phyloP scores from a whole-genome alignment of 2,888 invertebrate species.

The Andrena chrysosceles region DNA sequence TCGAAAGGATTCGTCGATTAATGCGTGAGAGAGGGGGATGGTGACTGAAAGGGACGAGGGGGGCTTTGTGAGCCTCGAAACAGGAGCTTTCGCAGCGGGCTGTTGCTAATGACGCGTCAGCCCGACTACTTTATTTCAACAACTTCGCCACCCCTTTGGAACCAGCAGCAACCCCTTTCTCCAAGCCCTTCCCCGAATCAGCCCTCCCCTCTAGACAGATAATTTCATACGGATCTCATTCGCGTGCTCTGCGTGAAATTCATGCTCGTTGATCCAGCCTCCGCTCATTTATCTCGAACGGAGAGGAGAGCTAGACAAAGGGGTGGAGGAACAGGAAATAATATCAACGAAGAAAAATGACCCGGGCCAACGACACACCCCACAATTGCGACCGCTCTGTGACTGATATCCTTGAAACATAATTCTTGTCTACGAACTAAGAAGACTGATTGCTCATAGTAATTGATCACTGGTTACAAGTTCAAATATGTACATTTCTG shows the following conservation, averaged over 20 bases:
- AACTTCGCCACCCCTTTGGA: constrained; percentile 40
- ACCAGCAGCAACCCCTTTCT: constrained; percentile 48
- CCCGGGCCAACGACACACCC: constrained; percentile 51
- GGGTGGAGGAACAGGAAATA: constrained; percentile 38
- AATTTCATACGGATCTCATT: constrained; percentile 67
- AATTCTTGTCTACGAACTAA: constrained; percentile 44
- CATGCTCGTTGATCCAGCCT: constrained; percentile 48
- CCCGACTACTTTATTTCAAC: constrained; percentile 55
- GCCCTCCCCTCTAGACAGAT: constrained; percentile 48
- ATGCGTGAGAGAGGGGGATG: constrained; percentile 2
- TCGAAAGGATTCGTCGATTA: constrained; percentile 42
- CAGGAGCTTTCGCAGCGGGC: constrained; percentile 56
- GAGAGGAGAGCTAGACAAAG: constrained; percentile 12
- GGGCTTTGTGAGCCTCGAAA: constrained; percentile 50
- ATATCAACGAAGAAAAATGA: constrained; percentile 68
- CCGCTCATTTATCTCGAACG: constrained; percentile 53
- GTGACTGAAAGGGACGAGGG: constrained; percentile 30
- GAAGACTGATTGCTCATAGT: not conserved
- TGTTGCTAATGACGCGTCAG: constrained; percentile 71
- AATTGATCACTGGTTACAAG: no score
- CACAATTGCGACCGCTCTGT: constrained; percentile 56
- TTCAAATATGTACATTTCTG: no score
- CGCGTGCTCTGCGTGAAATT: constrained; percentile 61
- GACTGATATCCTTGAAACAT: constrained; percentile 60
- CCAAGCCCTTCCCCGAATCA: constrained; percentile 20